phyloP scores from a whole-genome alignment of 1,140 invertebrate genomes.

The Drosophila nikananu region DNA sequence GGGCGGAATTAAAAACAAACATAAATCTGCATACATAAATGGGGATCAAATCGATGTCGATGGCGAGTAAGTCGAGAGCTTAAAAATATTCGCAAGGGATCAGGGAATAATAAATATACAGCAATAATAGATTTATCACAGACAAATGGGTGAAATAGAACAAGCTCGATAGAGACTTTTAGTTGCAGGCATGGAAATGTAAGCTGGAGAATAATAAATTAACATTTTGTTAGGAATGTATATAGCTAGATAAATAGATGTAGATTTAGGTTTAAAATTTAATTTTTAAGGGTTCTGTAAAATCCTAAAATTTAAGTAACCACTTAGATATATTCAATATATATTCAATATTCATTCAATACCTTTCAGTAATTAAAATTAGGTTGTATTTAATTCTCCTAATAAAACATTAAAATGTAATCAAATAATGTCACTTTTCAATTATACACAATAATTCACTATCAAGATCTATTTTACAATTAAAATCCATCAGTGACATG shows the following conservation, averaged over 20 bases:
- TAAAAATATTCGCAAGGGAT: slow-evolving; percentile 12
- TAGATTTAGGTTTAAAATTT: no score
- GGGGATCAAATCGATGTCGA: slow-evolving; percentile 24
- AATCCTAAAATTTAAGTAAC: neutral
- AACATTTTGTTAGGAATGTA: neutral
- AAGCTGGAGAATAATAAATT: neutral
- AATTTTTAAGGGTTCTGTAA: no score
- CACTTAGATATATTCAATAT: no score
- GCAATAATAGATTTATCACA: slow-evolving; percentile 19
- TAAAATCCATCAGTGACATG: neutral
- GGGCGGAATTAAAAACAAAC: slow-evolving; percentile 43
- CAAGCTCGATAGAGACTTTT: neutral
- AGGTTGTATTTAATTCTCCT: neutral
- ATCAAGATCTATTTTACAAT: neutral
- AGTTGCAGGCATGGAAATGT: neutral
- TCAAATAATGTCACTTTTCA: no score
- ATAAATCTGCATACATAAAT: slow-evolving; percentile 36
- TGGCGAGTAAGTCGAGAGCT: slow-evolving; percentile 5
- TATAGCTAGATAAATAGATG: no score
- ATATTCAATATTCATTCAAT: no score
- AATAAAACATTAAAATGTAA: neutral
- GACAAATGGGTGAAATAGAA: neutral
- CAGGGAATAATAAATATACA: neutral
- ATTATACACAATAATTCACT: neutral
- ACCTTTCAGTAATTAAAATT: neutral